phyloP scores from a whole-genome alignment of 2,888 invertebrate species.

The Noctua janthina region DNA sequence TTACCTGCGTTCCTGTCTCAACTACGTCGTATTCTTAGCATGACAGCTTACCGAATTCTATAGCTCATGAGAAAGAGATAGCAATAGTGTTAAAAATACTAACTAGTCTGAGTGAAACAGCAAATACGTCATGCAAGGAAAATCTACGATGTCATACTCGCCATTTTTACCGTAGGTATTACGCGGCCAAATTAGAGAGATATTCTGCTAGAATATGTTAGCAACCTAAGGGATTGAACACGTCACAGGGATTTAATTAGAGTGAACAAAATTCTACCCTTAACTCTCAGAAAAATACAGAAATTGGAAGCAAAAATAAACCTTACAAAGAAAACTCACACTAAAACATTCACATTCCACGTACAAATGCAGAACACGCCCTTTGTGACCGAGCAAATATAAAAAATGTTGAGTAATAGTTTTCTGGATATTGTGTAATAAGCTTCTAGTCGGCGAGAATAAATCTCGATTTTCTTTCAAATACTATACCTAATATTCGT shows the following conservation, averaged over 20 bases:
- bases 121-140: conserved; percentile 67
- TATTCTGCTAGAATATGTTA: conserved; percentile 53
- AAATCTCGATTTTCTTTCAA: conserved; percentile 72
- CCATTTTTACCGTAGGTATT: conserved; percentile 78
- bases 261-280: conserved; percentile 9
- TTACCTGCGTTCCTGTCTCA: conserved; percentile 45
- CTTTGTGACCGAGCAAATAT: conserved; percentile 52
- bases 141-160: conserved; percentile 72
- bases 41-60: conserved; percentile 21
- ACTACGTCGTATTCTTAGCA: conserved; percentile 50
- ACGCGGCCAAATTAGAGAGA: conserved; percentile 77
- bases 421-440: conserved; percentile 50
- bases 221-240: conserved; percentile 33
- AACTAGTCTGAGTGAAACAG: conserved; percentile 50
- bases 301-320: conserved; percentile 18
- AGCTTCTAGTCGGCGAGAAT: conserved; percentile 69
- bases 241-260: conserved; percentile 43
- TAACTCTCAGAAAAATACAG: conserved; percentile 6
- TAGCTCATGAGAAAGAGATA: conserved; percentile 52
- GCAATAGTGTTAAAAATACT: conserved; percentile 50
- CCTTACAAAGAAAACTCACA: conserved; percentile 46
- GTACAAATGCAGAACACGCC: conserved; percentile 43
- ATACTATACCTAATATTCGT: conserved; percentile 90
- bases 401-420: conserved; percentile 41
- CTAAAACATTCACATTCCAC: conserved; percentile 56